These are phyloP conservation scores for Brachyistius frenatus DNA, from an alignment of 2,113 vertebrate species.

Conservation along the genomic window DNA sequence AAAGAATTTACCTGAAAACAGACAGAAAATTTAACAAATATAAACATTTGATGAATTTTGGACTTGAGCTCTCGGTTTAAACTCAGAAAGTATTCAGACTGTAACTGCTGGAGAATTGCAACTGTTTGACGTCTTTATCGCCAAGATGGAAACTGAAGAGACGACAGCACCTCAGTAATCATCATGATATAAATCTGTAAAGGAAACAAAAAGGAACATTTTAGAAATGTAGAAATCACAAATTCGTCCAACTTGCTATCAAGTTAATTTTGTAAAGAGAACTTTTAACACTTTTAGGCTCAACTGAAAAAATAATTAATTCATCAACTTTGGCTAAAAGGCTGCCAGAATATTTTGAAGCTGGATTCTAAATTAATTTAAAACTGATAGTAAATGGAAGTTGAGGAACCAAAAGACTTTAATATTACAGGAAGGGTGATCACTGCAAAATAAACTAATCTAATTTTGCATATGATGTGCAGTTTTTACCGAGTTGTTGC, in stretches of 20 bases:
- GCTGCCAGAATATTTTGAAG: neutral
- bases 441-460: neutral
- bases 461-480: too few relatives aligned
- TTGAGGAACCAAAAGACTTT: neutral
- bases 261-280: neutral
- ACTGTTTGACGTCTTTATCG: neutral
- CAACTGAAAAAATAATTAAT: too few relatives aligned
- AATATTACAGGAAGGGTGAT: neutral
- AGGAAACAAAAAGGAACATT: slow-evolving; percentile 12
- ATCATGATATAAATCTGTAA: slow-evolving; percentile 59
- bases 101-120: slow-evolving; percentile 10
- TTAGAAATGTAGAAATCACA: slow-evolving; percentile 82
- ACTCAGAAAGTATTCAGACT: slow-evolving; percentile 18
- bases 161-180: slow-evolving; percentile 46
- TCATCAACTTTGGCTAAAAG: too few relatives aligned
- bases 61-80: slow-evolving; percentile 13
- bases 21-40: slow-evolving; percentile 5
- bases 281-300: neutral
- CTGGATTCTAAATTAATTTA: too few relatives aligned
- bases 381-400: too few relatives aligned
- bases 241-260: neutral
- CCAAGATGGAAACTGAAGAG: slow-evolving; percentile 2
- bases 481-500: neutral
- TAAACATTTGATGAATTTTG: slow-evolving; percentile 20
- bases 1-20: slow-evolving; percentile 13